Evolutionary conservation across 2,113 vertebrate species (phyloP).

Genomic region (Tonatia bakeri): DNA sequence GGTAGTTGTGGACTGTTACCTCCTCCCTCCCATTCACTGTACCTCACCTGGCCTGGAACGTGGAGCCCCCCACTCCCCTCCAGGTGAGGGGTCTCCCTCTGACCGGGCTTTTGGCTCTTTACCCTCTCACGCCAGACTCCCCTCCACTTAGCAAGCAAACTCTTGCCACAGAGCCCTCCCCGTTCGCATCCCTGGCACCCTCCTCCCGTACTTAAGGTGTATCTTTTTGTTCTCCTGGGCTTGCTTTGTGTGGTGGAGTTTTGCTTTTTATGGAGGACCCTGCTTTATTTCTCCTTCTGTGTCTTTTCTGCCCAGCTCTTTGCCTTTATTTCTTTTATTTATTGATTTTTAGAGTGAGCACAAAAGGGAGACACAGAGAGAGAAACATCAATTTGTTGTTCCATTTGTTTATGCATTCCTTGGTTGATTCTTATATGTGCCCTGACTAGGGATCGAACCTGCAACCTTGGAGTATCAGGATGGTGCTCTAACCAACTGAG

Average conservation of each 20-base stretch:
- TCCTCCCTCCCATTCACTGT: not conserved
- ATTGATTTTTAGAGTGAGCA: too few species aligned
- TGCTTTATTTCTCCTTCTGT: not conserved
- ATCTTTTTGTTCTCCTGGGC: not conserved
- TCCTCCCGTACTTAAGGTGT: not conserved
- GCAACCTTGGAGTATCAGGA: too few species aligned
- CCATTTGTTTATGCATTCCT: too few species aligned
- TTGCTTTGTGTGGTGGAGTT: not conserved
- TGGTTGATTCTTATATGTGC: too few species aligned
- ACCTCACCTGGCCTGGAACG: not conserved
- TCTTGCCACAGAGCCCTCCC: not conserved
- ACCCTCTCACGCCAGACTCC: not conserved
- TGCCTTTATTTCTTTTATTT: not conserved
- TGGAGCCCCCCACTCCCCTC: accelerated
- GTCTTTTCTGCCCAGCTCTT: not conserved
- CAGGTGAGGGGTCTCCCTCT: not conserved
- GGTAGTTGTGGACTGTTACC: not conserved
- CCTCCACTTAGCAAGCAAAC: not conserved
- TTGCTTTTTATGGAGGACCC: not conserved
- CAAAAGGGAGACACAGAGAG: too few species aligned
- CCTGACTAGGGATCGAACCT: too few species aligned
- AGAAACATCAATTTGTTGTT: too few species aligned
- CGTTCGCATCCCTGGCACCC: not conserved
- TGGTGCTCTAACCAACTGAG: too few species aligned
- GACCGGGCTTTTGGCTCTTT: not conserved